phyloP scores from a whole-genome alignment of 2,888 invertebrate species.

The Dicycla oo region DNA sequence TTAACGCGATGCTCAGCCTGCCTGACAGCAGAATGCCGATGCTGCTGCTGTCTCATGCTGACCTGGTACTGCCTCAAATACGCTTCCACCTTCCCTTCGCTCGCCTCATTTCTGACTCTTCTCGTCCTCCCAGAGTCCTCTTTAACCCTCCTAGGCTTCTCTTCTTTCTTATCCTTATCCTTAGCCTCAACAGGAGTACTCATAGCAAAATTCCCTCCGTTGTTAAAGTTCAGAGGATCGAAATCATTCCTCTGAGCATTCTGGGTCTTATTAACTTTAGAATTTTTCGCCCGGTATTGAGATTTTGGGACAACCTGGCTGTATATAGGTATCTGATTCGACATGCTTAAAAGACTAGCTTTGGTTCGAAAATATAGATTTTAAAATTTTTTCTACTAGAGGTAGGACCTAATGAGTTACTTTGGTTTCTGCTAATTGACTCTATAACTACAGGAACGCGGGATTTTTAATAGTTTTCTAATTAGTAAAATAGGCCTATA shows the following conservation, averaged over 20 bases:
- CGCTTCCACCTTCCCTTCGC: slow-evolving; percentile 87
- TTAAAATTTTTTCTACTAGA: slow-evolving; percentile 49
- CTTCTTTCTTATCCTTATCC: slow-evolving; percentile 78
- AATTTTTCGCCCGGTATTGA: slow-evolving; percentile 79
- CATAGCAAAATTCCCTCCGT: slow-evolving; percentile 85
- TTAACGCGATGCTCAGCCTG: slow-evolving; percentile 89
- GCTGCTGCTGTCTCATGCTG: slow-evolving; percentile 87
- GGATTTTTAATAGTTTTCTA: slow-evolving; percentile 59
- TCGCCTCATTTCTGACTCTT: slow-evolving; percentile 77
- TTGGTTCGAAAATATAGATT: slow-evolving; percentile 80
- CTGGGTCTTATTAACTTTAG: slow-evolving; percentile 70
- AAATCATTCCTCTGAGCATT: slow-evolving; percentile 87
- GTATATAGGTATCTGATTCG: slow-evolving; percentile 88
- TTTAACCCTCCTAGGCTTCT: slow-evolving; percentile 74
- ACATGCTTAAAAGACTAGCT: slow-evolving; percentile 84
- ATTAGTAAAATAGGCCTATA: slow-evolving; percentile 73
- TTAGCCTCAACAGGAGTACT: slow-evolving; percentile 71
- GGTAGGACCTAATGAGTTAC: slow-evolving; percentile 65
- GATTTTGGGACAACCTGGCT: slow-evolving; percentile 88
- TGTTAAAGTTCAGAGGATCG: slow-evolving; percentile 92
- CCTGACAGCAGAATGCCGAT: slow-evolving; percentile 85
- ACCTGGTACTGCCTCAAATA: slow-evolving; percentile 88
- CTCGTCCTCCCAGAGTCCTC: slow-evolving; percentile 74
- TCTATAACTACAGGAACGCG: slow-evolving; percentile 85
- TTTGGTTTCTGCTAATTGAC: slow-evolving; percentile 86